Evolutionary conservation across 2,888 invertebrate species (phyloP).

Genomic region (Phasia obesa): DNA sequence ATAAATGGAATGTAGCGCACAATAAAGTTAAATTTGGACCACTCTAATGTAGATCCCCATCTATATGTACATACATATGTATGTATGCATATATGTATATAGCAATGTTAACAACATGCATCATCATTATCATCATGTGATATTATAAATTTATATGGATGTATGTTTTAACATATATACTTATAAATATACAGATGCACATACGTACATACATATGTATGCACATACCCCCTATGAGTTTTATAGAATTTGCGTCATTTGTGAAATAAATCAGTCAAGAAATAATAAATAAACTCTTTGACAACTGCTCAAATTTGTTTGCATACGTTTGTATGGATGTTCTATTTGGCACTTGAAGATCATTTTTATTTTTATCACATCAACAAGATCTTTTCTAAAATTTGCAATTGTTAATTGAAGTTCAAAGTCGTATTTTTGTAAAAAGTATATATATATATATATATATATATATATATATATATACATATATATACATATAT

Average conservation of each 20-base stretch:
- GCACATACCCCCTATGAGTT: neutral
- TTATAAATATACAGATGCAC: too few relatives aligned
- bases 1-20: neutral
- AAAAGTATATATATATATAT: slow-evolving; percentile 9
- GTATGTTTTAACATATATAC: too few relatives aligned
- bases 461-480: neutral
- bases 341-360: slow-evolving; percentile 48
- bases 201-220: neutral
- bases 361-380: neutral
- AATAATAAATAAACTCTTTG: slow-evolving; percentile 16
- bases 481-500: neutral
- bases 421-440: slow-evolving; percentile 70
- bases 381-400: slow-evolving; percentile 48
- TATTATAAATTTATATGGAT: neutral
- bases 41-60: too few relatives aligned
- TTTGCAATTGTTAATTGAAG: slow-evolving; percentile 69
- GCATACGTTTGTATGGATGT: neutral
- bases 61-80: neutral
- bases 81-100: slow-evolving; percentile 1
- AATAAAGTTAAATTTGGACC: neutral
- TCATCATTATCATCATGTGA: neutral
- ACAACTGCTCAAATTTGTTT: neutral
- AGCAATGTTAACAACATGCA: neutral
- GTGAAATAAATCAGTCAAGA: slow-evolving; percentile 18
- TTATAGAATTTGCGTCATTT: slow-evolving; percentile 54